phyloP scores from a whole-genome alignment of 2,888 invertebrate genomes.

The Leucoma salicis region DNA sequence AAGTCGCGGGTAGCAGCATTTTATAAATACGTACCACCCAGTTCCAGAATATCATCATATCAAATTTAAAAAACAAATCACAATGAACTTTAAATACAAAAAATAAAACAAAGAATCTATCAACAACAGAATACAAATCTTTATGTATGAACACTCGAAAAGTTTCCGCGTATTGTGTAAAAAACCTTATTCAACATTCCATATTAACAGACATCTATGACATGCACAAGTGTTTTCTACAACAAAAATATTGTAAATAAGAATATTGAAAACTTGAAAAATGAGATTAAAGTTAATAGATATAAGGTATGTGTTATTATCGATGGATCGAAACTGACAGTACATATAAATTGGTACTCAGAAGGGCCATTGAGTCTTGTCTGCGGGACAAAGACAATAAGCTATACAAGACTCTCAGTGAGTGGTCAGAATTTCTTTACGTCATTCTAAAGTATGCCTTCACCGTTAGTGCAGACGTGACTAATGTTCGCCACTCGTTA shows the following conservation, averaged over 20 bases:
- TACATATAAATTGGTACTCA: conserved; percentile 34
- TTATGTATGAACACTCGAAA: conserved; percentile 42
- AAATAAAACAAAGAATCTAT: conserved; percentile 58
- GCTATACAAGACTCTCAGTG: conserved; percentile 65
- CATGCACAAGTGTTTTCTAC: conserved; percentile 69
- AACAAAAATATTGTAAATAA: conserved; percentile 30
- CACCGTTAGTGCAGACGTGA: conserved; percentile 57
- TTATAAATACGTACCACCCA: conserved; percentile 4
- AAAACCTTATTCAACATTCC: conserved; percentile 56
- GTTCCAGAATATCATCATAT: conserved; percentile 10
- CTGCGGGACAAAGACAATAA: conserved; percentile 68
- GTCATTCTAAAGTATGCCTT: conserved; percentile 45
- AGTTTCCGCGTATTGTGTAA: conserved; percentile 65
- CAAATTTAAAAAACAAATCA: conserved; percentile 13
- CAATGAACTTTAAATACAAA: conserved; percentile 28
- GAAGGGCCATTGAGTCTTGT: conserved; percentile 62
- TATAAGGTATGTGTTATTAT: conserved; percentile 34
- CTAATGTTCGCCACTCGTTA: conserved; percentile 38
- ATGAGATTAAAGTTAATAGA: conserved; percentile 22
- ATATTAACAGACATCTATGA: conserved; percentile 79
- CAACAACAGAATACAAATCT: conserved; percentile 50
- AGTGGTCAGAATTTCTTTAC: conserved; percentile 69
- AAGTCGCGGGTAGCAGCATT: too few relatives aligned
- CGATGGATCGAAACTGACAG: conserved; percentile 16
- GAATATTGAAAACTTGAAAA: background rate